phyloP scores from a whole-genome alignment of 1,140 invertebrate genomes.

The Drosophila lacertosa region DNA sequence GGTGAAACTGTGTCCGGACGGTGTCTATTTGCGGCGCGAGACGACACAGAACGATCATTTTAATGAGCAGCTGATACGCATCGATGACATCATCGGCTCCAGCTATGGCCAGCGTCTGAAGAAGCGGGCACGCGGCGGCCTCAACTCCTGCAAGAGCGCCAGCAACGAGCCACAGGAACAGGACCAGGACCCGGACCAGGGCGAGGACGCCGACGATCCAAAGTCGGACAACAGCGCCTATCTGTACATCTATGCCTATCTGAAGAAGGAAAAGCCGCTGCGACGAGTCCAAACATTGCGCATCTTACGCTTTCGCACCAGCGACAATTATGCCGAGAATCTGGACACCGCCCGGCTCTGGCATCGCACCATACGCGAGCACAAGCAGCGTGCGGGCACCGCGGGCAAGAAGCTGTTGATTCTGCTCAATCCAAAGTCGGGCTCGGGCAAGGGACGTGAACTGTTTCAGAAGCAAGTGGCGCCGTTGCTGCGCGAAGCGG shows the following conservation, averaged over 20 bases:
- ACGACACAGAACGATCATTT: slow-evolving; percentile 86
- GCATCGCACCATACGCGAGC: slow-evolving; percentile 85
- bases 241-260: slow-evolving; percentile 94
- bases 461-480: slow-evolving; percentile 93
- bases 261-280: slow-evolving; percentile 88
- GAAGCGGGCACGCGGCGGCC: slow-evolving; percentile 86
- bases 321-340: slow-evolving; percentile 93
- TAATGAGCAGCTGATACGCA: slow-evolving; percentile 90
- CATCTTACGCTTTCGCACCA: slow-evolving; percentile 91
- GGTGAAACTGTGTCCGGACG: slow-evolving; percentile 89
- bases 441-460: slow-evolving; percentile 92
- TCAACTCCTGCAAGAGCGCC: slow-evolving; percentile 84
- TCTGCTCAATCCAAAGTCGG: slow-evolving; percentile 97
- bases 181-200: background rate
- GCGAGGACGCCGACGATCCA: slow-evolving; percentile 70
- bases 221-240: slow-evolving; percentile 90
- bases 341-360: slow-evolving; percentile 91
- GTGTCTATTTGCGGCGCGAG: slow-evolving; percentile 88
- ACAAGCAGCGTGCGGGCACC: slow-evolving; percentile 26
- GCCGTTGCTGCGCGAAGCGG: slow-evolving; percentile 93
- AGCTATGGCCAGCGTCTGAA: slow-evolving; percentile 90
- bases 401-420: slow-evolving; percentile 87
- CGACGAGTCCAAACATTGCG: slow-evolving; percentile 90
- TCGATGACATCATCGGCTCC: slow-evolving; percentile 92
- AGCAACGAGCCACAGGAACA: slow-evolving; percentile 15